Base-by-base conservation (phyloP, 2,888 invertebrate species). In the Hyalella azteca region DNA sequence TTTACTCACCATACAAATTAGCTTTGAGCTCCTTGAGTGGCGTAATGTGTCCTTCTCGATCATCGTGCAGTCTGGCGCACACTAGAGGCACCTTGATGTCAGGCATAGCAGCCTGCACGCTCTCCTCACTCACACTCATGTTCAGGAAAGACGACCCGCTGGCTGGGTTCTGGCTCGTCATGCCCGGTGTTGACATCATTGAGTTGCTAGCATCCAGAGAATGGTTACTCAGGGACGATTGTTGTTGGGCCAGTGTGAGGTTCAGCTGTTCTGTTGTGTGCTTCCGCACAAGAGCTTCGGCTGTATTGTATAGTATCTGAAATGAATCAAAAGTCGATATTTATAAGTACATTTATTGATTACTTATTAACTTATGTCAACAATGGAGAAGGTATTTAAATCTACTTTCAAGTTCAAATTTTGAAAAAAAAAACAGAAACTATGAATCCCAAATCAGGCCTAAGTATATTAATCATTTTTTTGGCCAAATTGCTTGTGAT, bases 1-100 rank as follows among this genome's bases (percentile, higher is more conserved):
- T n/a, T n/a, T n/a, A n/a, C 88, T 89, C 89, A 91, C 94, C 94
- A 89, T 92, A 93, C 86, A 90, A 91, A 87, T 91, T 92, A 0
- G 93, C 91, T 90, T 93, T 93, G 39, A 94, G 88, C 87, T 92
- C 91, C 86, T 91, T 91, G 76, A 94, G 88, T 36, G 92, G 91
- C 60, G 92, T 90, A 1, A 93, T 88, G 41, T 93, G 91, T 83
- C 92, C 91, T 87, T 92, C 93, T 87, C 91, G 91, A 19, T 89
- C 86, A 39, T 75, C 75, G 9, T 40, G 19, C 75, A 93, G 88
- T 86, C 92, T 89, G 1, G 91, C 90, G 85, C 90, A 88, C 81
- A 92, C 89, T 77, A 88, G 86, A 1, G 89, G 89, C 11, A 90
- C 85, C 84, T 87, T 85, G 22, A 86, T 78, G 15, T 83, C 81